Percentiles rank a stretch among this genome's conserved stretches.
phyloP scores from a whole-genome alignment of 2,797 vertebrate species.

The Xyrichtys novacula region DNA sequence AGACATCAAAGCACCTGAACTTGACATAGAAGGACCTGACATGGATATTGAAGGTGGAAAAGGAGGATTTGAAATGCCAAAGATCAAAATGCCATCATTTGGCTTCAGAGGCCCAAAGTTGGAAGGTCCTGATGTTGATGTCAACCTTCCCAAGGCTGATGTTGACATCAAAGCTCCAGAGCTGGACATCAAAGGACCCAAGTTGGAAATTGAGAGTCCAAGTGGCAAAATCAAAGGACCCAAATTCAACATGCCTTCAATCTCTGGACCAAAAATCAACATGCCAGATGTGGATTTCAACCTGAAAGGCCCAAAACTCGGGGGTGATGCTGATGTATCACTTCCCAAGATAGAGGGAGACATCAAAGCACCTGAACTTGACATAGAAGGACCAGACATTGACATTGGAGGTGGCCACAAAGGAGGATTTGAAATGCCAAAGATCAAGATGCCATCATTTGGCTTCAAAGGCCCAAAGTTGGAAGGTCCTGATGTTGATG shows the following conservation, averaged over 20 bases:
- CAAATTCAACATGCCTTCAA: conserved; percentile 59
- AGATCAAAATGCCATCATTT: conserved; percentile 78
- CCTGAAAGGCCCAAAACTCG: conserved; percentile 54
- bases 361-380: conserved; percentile 4
- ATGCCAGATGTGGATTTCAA: conserved; percentile 54
- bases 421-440: no score
- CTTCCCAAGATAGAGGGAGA: conserved; percentile 54
- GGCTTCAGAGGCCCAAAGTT: neutral
- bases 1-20: no score
- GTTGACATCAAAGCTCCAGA: conserved; percentile 23
- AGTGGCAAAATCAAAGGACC: conserved; percentile 17
- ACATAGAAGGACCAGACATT: no score
- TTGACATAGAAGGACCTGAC: conserved; percentile 30
- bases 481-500: no score
- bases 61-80: conserved; percentile 78
- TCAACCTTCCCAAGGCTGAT: conserved; percentile 27
- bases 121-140: conserved; percentile 27
- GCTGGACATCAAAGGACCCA: conserved; percentile 2
- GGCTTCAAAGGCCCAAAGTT: no score
- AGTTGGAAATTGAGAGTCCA: neutral
- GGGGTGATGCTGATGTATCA: conserved; percentile 50
- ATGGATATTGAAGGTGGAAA: conserved; percentile 13
- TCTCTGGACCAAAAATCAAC: conserved; percentile 55
- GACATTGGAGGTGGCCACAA: no score
- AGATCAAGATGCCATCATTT: no score